Percentiles rank a stretch among this genome's conserved stretches.
These are phyloP conservation scores for Pelodytes ibericus DNA, from an alignment of 2,797 vertebrate genomes.

Conservation along the genomic window DNA sequence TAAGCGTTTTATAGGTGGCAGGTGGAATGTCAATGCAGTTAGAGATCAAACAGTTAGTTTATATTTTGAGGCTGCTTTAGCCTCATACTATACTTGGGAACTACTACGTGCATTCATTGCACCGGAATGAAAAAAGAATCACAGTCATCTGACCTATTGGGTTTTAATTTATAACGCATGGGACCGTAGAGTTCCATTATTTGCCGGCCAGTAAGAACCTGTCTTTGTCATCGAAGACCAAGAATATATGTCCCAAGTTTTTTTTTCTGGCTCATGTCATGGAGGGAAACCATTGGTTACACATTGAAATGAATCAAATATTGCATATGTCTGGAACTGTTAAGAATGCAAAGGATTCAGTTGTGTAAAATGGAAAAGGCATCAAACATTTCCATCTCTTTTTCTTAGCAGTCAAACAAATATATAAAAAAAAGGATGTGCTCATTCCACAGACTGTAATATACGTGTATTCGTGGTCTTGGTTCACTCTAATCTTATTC, in stretches of 20 bases:
- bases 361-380: slow-evolving; percentile 57
- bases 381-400: slow-evolving; percentile 66
- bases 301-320: slow-evolving; percentile 64
- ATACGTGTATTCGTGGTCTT: slow-evolving; percentile 19
- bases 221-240: neutral
- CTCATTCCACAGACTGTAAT: slow-evolving; percentile 15
- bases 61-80: neutral
- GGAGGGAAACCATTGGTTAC: slow-evolving; percentile 58
- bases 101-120: neutral
- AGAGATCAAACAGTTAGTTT: too few relatives aligned
- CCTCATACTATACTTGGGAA: neutral
- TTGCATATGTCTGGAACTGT: slow-evolving; percentile 65
- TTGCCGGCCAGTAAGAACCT: slow-evolving; percentile 1
- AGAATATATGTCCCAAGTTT: too few relatives aligned
- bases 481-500: slow-evolving; percentile 47
- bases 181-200: neutral
- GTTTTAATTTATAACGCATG: slow-evolving; percentile 21
- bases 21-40: too few relatives aligned
- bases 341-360: slow-evolving; percentile 67
- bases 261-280: slow-evolving; percentile 59
- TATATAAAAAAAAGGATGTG: slow-evolving; percentile 40
- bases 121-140: neutral
- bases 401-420: slow-evolving; percentile 57
- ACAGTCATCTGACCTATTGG: neutral
- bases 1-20: neutral